Base-by-base conservation (phyloP, 2,888 invertebrate species). In the Thumatha senex region DNA sequence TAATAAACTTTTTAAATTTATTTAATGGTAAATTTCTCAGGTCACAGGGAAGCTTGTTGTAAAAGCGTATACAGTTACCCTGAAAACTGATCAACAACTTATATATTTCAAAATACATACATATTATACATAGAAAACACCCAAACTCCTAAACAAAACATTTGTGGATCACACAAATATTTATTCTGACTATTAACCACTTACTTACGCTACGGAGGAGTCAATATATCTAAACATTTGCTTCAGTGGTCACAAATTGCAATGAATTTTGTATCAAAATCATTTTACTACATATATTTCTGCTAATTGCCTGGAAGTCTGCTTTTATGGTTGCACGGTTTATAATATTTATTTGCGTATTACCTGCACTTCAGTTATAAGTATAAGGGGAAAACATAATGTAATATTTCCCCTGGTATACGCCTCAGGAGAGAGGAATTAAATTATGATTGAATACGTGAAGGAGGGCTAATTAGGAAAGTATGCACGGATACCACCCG, bases 291-390 rank as follows among this genome's bases (percentile, higher is more conserved):
- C n/a, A n/a, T n/a, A n/a, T 61, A 60, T 64, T 69, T 60, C 61
- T 57, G 54, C 66, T 78, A 78, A 80, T 79, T 78, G 74, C 70
- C 71, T 67, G 44, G 57, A 56, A 66, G 57, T 62, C 60, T 58
- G 51, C 62, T 46, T 56, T 56, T 59, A 50, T 48, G 48, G 53
- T 59, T 51, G 40, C 47, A 51, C 40, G 46, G 42, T 49, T 2
- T 51, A 31, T 41, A 36, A 48, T 52, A 48, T 38, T 48, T 33
- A 46, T 12, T 8, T 38, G 43, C 5, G 31, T 43, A 18, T 43
- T n/a, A n/a, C n/a, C 31, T 31, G 38, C n/a, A 46, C 12, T 38
- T 42, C 7, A 40, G 45, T 31, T 46, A 42, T 30, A 46, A 24
- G 40, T 33, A 46, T 29, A 36, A 29, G 34, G 9, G 34, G 30